Percentiles rank a stretch among this genome's conserved stretches.
phyloP scores from a whole-genome alignment of 2,888 invertebrate species.

The Liposcelis brunnea region DNA sequence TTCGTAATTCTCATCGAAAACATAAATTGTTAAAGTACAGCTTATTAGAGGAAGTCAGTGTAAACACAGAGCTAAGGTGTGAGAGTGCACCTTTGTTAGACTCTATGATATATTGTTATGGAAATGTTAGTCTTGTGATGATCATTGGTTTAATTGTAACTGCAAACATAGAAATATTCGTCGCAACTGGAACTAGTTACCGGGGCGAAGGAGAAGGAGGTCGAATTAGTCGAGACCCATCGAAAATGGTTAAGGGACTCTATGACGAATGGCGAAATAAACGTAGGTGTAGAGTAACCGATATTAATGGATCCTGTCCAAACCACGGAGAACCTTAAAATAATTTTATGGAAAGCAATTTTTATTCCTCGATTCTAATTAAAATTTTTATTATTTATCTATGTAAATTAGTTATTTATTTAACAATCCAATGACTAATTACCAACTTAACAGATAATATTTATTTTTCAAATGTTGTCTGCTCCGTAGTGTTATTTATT shows the following conservation, averaged over 20 bases:
- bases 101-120: conserved; percentile 1
- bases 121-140: background rate
- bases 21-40: conserved; percentile 7
- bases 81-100: conserved; percentile 4
- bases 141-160: too few relatives aligned
- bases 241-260: too few relatives aligned
- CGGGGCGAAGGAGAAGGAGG: too few relatives aligned
- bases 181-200: too few relatives aligned
- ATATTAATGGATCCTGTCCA: too few relatives aligned
- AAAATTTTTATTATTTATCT: conserved; percentile 1
- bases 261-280: too few relatives aligned
- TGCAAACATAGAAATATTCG: too few relatives aligned
- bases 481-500: background rate
- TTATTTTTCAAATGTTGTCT: conserved; percentile 1
- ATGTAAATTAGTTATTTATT: conserved; percentile 4
- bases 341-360: background rate
- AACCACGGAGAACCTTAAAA: too few relatives aligned
- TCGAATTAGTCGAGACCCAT: too few relatives aligned
- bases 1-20: too few relatives aligned
- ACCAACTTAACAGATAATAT: conserved; percentile 5
- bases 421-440: conserved; percentile 1
- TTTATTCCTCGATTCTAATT: conserved; percentile 4
- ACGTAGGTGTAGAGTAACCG: too few relatives aligned
- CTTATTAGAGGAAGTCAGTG: conserved; percentile 9
- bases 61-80: conserved; percentile 1